Conservation (phyloP, 2,888 invertebrate species). For the Papilio protenor region DNA sequence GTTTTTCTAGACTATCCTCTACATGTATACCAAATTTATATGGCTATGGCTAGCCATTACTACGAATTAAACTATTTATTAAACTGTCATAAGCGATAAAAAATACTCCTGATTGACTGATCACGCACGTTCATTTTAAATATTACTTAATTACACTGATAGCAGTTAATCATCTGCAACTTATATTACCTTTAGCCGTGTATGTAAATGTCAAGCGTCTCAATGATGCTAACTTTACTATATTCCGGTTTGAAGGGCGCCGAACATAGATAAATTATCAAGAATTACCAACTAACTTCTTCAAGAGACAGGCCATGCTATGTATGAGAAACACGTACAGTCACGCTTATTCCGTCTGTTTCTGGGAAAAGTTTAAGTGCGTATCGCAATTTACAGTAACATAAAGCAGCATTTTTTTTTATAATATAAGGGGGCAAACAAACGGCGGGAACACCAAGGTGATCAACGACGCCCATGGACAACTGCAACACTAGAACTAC, state of each 20-base stretch:
- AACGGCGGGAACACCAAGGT: too few relatives aligned
- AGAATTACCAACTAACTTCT: not conserved
- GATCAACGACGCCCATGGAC: too few relatives aligned
- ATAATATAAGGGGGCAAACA: not conserved
- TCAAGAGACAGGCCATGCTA: not conserved
- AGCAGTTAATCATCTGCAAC: not conserved
- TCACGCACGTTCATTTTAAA: not conserved
- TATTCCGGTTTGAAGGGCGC: conserved; percentile 2
- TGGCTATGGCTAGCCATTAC: too few relatives aligned
- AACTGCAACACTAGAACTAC: too few relatives aligned
- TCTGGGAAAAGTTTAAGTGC: not conserved
- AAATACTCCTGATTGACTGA: not conserved
- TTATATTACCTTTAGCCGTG: not conserved
- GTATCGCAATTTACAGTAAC: not conserved
- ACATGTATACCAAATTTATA: too few relatives aligned
- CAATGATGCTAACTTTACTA: not conserved
- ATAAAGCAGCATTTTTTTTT: not conserved
- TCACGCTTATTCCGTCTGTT: not conserved
- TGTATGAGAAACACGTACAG: not conserved
- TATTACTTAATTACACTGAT: not conserved
- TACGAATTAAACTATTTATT: too few relatives aligned
- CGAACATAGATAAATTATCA: not conserved
- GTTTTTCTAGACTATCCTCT: too few relatives aligned
- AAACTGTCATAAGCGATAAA: too few relatives aligned
- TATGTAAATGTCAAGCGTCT: not conserved